phyloP scores from a whole-genome alignment of 2,888 invertebrate genomes.

The Ophion obscuratus region DNA sequence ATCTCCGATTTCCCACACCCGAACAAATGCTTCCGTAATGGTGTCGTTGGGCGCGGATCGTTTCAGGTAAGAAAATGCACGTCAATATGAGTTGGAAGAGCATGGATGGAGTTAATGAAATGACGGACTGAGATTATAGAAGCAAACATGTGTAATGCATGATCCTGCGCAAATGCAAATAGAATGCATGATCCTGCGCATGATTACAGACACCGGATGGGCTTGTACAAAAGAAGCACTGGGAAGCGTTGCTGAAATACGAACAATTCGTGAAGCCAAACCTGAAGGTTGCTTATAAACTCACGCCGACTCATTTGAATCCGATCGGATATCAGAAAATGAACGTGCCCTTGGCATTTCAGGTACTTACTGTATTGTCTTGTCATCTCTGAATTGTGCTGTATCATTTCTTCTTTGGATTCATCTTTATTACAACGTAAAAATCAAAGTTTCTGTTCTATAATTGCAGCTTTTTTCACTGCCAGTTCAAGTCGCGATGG shows the following conservation, averaged over 20 bases:
- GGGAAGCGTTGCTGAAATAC: conserved; percentile 17
- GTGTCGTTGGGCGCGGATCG: not conserved
- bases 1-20: conserved; percentile 72
- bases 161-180: too few species aligned
- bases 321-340: too few species aligned
- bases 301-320: conserved; percentile 18
- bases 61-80: too few species aligned
- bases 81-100: not conserved
- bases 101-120: not conserved
- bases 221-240: conserved; percentile 3
- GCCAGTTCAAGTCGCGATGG: too few species aligned
- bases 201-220: not conserved
- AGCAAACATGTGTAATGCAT: not conserved
- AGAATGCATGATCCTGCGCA: not conserved
- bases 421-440: too few species aligned
- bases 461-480: too few species aligned
- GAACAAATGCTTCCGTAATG: conserved; percentile 69
- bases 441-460: too few species aligned
- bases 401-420: too few species aligned
- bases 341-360: too few species aligned
- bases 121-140: not conserved
- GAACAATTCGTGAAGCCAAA: conserved; percentile 12
- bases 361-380: too few species aligned
- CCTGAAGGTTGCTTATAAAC: conserved; percentile 1
- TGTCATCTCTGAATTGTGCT: too few species aligned